A percentile compares a stretch with the other conserved stretches of the same genome.
phyloP scores from a whole-genome alignment of 2,797 vertebrate genomes.

The Acanthis flammea region DNA sequence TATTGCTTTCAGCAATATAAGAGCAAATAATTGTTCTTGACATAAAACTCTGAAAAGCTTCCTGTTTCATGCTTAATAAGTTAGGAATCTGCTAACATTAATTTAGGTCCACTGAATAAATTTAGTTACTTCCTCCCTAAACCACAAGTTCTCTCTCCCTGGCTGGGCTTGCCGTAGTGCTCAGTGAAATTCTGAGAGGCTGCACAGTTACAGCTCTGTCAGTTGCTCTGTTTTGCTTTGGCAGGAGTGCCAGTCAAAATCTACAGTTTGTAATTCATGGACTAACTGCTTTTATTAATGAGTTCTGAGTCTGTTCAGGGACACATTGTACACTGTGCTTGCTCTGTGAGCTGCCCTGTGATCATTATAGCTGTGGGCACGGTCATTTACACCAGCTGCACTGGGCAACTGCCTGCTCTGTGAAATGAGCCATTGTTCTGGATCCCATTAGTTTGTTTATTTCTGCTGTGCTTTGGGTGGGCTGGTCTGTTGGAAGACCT shows the following conservation, averaged over 20 bases:
- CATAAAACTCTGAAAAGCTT: neutral
- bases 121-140: neutral
- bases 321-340: neutral
- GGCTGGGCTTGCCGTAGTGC: neutral
- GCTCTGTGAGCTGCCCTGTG: conserved; percentile 20
- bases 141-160: neutral
- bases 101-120: neutral
- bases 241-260: conserved; percentile 13
- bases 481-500: conserved; percentile 28
- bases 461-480: conserved; percentile 30
- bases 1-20: neutral
- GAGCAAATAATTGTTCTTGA: neutral
- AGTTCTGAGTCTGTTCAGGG: neutral
- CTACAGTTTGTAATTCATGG: conserved; percentile 48
- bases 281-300: conserved; percentile 54
- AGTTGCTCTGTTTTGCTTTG: conserved; percentile 19
- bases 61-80: neutral
- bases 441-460: conserved; percentile 43
- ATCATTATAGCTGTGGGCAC: conserved; percentile 37
- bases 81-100: neutral
- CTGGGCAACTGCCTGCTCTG: conserved; percentile 38
- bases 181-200: neutral
- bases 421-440: conserved; percentile 61
- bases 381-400: conserved; percentile 52
- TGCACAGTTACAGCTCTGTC: neutral